These are phyloP conservation scores for Oasisia sp. DNA, from an alignment of 2,888 invertebrate species.

Conservation along the genomic window DNA sequence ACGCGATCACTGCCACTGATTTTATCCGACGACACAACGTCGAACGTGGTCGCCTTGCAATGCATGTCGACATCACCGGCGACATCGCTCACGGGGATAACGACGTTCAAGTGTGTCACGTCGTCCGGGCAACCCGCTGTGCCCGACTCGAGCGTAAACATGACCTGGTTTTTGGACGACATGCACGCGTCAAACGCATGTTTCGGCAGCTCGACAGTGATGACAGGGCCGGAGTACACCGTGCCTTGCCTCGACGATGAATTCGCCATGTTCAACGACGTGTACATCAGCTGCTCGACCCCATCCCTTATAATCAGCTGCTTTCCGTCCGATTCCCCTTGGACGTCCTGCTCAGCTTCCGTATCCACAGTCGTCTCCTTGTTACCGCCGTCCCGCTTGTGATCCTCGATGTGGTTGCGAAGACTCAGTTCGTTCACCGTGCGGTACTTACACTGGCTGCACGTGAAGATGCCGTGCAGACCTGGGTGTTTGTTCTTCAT, in stretches of 20 bases:
- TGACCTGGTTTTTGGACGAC: constrained; percentile 13
- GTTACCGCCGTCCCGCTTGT: constrained; percentile 59
- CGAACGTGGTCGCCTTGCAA: not conserved
- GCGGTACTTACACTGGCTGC: constrained; percentile 73
- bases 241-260: too few species aligned
- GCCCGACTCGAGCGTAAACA: not conserved
- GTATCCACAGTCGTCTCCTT: not conserved
- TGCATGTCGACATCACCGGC: not conserved
- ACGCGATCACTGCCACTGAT: not conserved
- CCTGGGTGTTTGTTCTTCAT: constrained; percentile 82
- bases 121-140: not conserved
- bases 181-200: not conserved
- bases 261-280: not conserved
- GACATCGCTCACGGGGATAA: not conserved
- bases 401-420: constrained; percentile 70
- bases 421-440: constrained; percentile 76
- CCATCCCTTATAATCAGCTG: not conserved
- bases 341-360: not conserved
- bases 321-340: not conserved
- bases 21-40: not conserved
- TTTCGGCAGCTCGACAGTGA: not conserved
- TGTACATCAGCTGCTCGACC: not conserved
- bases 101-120: not conserved
- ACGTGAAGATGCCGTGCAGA: constrained; percentile 71
- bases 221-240: not conserved